phyloP scores from a whole-genome alignment of 1,140 invertebrate species.

The fruit fly (Drosophila melanogaster) region DNA sequence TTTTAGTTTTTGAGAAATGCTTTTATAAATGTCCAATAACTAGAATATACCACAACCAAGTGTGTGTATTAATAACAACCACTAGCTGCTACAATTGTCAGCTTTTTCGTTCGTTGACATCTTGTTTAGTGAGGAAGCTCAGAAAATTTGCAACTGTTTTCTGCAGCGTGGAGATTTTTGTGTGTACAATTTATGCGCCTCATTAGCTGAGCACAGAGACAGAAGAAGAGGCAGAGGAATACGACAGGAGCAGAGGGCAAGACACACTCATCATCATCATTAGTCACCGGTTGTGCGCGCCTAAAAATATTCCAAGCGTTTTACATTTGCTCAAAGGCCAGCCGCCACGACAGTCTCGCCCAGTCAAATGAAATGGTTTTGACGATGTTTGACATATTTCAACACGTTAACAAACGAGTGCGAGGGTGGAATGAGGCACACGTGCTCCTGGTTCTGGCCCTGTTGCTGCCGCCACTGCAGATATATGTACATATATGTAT shows the following conservation, averaged over 20 bases:
- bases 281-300: conserved; percentile 76
- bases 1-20: too few species aligned
- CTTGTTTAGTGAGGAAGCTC: conserved; percentile 66
- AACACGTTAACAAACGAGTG: conserved; percentile 64
- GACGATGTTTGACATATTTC: conserved; percentile 80
- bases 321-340: conserved; percentile 52
- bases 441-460: conserved; percentile 32
- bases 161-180: conserved; percentile 42
- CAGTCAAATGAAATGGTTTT: conserved; percentile 77
- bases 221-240: background rate
- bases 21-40: too few species aligned
- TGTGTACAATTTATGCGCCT: conserved; percentile 83
- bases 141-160: conserved; percentile 78
- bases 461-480: conserved; percentile 28
- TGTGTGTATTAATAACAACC: too few species aligned
- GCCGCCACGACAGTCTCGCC: conserved; percentile 26
- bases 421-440: conserved; percentile 20
- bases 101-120: conserved; percentile 41
- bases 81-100: too few species aligned
- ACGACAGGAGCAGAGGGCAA: background rate
- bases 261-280: conserved; percentile 70
- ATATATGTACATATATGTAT: conserved; percentile 31
- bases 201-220: conserved; percentile 72
- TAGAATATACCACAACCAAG: too few species aligned
- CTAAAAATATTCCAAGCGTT: conserved; percentile 81